Evolutionary conservation across 2,113 vertebrate genomes (phyloP), one percentile per base, ranked within the genome.

Genomic region (Numida meleagris): DNA sequence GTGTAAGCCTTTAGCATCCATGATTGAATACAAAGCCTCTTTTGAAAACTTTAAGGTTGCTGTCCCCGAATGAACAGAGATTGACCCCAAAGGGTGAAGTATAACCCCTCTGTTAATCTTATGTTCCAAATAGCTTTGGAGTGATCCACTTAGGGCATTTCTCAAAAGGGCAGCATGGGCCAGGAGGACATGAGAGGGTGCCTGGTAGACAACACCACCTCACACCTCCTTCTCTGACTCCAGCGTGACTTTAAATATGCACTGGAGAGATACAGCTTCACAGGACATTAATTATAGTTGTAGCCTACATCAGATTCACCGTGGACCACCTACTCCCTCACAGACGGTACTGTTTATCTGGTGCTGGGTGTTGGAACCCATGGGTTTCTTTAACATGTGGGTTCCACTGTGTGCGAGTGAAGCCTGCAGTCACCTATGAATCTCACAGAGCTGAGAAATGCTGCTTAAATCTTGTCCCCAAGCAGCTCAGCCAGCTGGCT

Each of bases 81-180:
- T 17, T 90, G 85, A 95, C 66, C 80, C 66, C 57, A 58, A 53
- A 78, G 65, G 40, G 66, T 91, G 57, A 71, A 63, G 14, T 57
- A 36, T 40, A 68, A 71, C 82, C 57, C 66, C 79, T 70, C 50
- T 0, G 3, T 82, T 94, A 96, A 93, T 93, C 93, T 86, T 63
- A 53, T 1, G 2, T 71, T 61, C 36, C 62, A 75, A 94, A 78
- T 12, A 88, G 80, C 67, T 43, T 45, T 78, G 91, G 90, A 46
- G 83, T 93, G 93, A 88, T 58, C 13, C 43, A 86, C 2, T 88
- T 71, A 91, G 10, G 66, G 43, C 74, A 82, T 83, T 93, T 83
- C 83, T 88, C 24, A 51, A 53, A 90, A 86, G 86, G 92, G 73
- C 93, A 95, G 36, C 58, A 62, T 1, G 2, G 92, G 70, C 53